phyloP scores from a whole-genome alignment of 2,888 invertebrate genomes.

The Eupithecia exiguata region DNA sequence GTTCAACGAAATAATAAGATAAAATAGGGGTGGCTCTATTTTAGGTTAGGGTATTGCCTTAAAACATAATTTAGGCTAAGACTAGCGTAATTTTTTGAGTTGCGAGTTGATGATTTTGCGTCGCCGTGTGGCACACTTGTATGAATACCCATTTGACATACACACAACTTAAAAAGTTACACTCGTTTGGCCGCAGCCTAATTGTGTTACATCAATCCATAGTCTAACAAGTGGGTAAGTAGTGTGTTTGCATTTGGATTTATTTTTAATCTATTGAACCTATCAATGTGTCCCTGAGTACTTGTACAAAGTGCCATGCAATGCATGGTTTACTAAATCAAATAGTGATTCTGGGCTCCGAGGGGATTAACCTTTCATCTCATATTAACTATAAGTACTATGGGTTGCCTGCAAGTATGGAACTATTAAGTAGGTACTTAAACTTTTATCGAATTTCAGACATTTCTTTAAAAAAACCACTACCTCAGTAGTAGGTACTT shows the following conservation, averaged over 20 bases:
- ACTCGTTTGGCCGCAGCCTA: neutral
- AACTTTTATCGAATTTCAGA: neutral
- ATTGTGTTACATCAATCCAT: neutral
- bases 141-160: neutral
- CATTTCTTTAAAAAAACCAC: no score
- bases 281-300: no score
- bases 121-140: neutral
- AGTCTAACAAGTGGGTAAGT: neutral
- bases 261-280: no score
- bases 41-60: no score
- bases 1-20: no score
- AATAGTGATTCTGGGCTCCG: neutral
- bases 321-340: neutral
- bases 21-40: no score
- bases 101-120: no score
- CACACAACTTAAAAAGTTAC: neutral
- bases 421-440: neutral
- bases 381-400: neutral
- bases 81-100: no score
- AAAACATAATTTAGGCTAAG: no score
- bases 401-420: neutral
- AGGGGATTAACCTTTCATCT: neutral
- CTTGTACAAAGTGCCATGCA: neutral
- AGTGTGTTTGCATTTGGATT: neutral
- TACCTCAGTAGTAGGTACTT: no score